These are phyloP conservation scores for Lytechinus pictus DNA, from an alignment of 35 echinoderm and acorn worm genomes.

Conservation along the genomic window DNA sequence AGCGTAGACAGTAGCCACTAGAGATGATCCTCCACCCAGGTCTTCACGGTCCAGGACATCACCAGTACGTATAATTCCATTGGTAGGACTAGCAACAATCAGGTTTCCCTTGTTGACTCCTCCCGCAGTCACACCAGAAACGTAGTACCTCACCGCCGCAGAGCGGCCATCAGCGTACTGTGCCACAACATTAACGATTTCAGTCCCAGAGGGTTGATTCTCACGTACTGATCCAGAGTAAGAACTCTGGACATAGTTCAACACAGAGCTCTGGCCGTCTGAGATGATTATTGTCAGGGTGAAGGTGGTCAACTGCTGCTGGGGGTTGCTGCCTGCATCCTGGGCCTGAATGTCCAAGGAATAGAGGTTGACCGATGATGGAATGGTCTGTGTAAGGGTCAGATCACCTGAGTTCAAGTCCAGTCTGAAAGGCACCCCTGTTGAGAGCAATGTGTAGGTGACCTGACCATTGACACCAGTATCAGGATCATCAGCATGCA, in stretches of 20 bases:
- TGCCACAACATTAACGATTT: conserved; percentile 68
- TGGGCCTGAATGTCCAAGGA: conserved; percentile 58
- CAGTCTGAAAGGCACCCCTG: conserved; percentile 71
- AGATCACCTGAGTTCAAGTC: conserved; percentile 69
- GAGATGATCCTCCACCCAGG: conserved; percentile 51
- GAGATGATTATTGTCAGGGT: conserved; percentile 69
- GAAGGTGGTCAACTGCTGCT: conserved; percentile 45
- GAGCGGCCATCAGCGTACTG: conserved; percentile 56
- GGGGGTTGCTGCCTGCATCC: conserved; percentile 61
- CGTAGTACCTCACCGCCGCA: conserved; percentile 79
- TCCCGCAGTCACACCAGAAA: conserved; percentile 72
- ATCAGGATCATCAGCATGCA: conserved; percentile 80
- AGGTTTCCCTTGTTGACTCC: conserved; percentile 49
- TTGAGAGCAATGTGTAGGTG: conserved; percentile 62
- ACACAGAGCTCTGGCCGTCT: conserved; percentile 62
- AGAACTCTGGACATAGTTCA: conserved; percentile 56
- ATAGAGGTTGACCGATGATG: conserved; percentile 57
- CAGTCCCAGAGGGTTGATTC: conserved; percentile 64
- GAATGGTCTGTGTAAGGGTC: conserved; percentile 39
- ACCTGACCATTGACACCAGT: conserved; percentile 77
- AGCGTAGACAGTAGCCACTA: conserved; percentile 78
- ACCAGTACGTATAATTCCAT: conserved; percentile 64
- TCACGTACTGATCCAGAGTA: conserved; percentile 70
- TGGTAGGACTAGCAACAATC: conserved; percentile 50
- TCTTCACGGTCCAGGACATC: conserved; percentile 73